A percentile compares a stretch with the other conserved stretches of the same genome.
Conservation (phyloP, 2,113 vertebrate species). For the Lamprologus ornatipinnis region DNA sequence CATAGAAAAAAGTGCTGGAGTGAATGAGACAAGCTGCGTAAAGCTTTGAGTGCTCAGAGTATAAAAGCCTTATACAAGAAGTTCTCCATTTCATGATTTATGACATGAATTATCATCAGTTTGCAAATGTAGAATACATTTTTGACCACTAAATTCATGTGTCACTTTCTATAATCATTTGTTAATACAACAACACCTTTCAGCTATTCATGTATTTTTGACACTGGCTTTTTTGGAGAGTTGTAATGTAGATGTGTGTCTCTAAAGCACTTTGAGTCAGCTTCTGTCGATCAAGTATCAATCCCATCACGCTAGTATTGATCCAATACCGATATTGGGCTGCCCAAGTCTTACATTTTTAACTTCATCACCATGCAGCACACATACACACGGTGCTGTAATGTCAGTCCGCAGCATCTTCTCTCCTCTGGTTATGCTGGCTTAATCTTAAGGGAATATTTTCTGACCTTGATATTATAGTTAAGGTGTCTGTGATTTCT, state of each 20-base stretch:
- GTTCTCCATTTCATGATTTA: not conserved
- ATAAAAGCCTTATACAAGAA: not conserved
- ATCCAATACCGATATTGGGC: not conserved
- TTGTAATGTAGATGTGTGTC: not conserved
- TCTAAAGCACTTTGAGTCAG: not conserved
- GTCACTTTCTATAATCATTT: not conserved
- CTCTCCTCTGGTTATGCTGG: not conserved
- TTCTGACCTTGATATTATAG: rapidly evolving
- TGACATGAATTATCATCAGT: not conserved
- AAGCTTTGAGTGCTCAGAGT: not conserved
- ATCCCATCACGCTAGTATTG: not conserved
- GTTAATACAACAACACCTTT: not conserved
- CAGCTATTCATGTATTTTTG: not conserved
- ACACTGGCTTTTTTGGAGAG: not conserved
- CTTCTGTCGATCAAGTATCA: not conserved
- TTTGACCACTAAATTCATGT: not conserved
- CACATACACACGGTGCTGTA: not conserved
- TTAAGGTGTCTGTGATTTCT: not conserved
- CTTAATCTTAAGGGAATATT: not conserved
- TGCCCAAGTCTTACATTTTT: not conserved
- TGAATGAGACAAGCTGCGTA: not conserved
- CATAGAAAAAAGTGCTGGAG: not conserved
- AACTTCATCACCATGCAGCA: not conserved
- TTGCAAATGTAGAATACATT: not conserved
- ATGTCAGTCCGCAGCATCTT: not conserved